Base-by-base conservation (phyloP, 2,888 invertebrate genomes). In the Eilema griseolum region DNA sequence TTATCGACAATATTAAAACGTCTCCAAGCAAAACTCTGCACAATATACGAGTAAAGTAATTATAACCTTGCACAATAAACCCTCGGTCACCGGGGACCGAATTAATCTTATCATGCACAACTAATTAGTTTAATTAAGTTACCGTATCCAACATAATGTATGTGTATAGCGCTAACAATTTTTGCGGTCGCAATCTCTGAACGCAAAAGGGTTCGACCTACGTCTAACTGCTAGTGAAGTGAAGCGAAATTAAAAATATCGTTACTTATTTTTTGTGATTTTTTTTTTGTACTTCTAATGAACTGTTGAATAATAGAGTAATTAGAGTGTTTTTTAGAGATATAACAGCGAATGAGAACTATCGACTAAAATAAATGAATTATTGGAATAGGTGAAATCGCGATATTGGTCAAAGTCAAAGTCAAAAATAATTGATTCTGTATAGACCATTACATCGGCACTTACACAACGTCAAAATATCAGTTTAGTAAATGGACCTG, bases 81-180 rank as follows among this genome's bases (percentile, higher is more conserved):
- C 8, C 57, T 56, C 70, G 66, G 57, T 12, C 67, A 60, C 67
- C 12, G 31, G 61, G 59, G 59, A 70, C 71, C 71, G 67, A 75
- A 79, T 77, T 79, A 79, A 80, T 77, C 76, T 75, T 67, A 70
- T 71, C 66, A 77, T 79, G 80, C 81, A 72, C 81, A 85, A 86
- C 85, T 87, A 87, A 88, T 88, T 88, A 86, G 82, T 81, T 85
- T 88, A 89, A 89, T 88, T 87, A 87, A 87, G 88, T 84, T 82
- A 69, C 78, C 67, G 79, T 74, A 74, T 77, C 77, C 57, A 79
- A 77, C 85, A 74, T 82, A 83, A 60, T 60, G 28, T 83, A 85
- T 52, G 52, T 83, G 76, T 85, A 86, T 85, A 83, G 85, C 86
- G 82, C 75, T 76, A 78, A 69, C 82, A 86, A 85, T 89, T 89